A percentile compares a stretch with the other conserved stretches of the same genome.
Conservation (phyloP, 2,888 invertebrate species). For the Tetragonula carbonaria region DNA sequence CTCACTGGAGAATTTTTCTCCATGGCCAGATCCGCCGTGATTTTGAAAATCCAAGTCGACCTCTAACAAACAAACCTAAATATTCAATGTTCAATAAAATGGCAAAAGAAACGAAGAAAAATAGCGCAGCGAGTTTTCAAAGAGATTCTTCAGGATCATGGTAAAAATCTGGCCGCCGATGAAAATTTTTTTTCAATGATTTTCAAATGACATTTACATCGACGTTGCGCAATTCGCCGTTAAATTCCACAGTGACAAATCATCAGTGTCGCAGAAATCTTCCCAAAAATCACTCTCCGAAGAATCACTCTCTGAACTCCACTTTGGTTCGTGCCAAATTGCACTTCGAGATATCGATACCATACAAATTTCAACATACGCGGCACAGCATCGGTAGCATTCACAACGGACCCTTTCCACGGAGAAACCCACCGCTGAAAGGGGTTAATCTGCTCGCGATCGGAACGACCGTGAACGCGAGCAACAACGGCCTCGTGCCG, state of each 20-base stretch:
- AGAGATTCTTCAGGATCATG: too few relatives aligned
- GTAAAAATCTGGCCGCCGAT: too few relatives aligned
- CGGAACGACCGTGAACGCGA: conserved; percentile 13
- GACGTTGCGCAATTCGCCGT: background rate
- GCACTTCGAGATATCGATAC: background rate
- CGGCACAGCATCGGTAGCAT: background rate
- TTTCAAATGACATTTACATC: background rate
- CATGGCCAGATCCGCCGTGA: too few relatives aligned
- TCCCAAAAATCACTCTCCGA: background rate
- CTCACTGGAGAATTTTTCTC: too few relatives aligned
- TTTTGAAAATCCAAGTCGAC: too few relatives aligned
- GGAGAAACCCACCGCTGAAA: background rate
- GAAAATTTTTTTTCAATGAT: too few relatives aligned
- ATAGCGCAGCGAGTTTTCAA: too few relatives aligned
- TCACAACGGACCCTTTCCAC: background rate
- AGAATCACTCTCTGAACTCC: background rate
- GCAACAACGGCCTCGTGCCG: conserved; percentile 35
- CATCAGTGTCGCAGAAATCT: too few relatives aligned
- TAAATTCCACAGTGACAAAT: background rate
- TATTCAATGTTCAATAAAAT: too few relatives aligned
- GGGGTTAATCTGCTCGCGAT: conserved; percentile 23
- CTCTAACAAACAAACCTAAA: too few relatives aligned
- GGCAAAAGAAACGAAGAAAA: too few relatives aligned
- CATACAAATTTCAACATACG: background rate
- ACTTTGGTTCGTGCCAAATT: background rate